Percentiles rank a stretch among this genome's conserved stretches.
These are phyloP conservation scores for Diorhabda carinulata DNA, from an alignment of 1,140 invertebrate species.

Conservation along the genomic window DNA sequence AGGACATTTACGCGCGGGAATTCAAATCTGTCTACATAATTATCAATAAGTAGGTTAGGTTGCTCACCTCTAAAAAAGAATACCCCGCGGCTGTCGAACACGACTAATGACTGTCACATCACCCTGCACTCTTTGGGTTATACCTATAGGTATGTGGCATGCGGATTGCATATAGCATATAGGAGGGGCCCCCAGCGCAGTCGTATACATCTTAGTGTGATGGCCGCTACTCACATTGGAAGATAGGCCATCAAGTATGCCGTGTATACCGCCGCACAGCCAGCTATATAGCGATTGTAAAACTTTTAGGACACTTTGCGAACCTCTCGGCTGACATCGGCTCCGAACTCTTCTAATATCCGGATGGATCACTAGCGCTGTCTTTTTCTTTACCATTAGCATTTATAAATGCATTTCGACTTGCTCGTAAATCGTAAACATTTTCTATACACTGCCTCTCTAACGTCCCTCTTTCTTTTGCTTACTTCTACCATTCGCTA, in stretches of 20 bases:
- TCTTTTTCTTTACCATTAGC: constrained; percentile 37
- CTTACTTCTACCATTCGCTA: not conserved
- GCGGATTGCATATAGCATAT: constrained; percentile 50
- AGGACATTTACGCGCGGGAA: constrained; percentile 25
- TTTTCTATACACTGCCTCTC: constrained; percentile 27
- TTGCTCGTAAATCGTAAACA: constrained; percentile 44
- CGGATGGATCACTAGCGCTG: constrained; percentile 39
- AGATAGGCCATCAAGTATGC: constrained; percentile 75
- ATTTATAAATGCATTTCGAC: constrained; percentile 26
- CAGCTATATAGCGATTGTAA: constrained; percentile 61
- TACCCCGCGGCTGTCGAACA: constrained; percentile 47
- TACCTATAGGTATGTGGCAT: constrained; percentile 49
- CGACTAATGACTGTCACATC: constrained; percentile 49
- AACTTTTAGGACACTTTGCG: constrained; percentile 63
- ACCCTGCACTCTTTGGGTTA: constrained; percentile 45
- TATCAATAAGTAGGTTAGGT: constrained; percentile 41
- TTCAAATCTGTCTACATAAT: constrained; percentile 36
- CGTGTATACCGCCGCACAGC: constrained; percentile 51
- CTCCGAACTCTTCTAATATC: constrained; percentile 46
- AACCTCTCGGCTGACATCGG: constrained; percentile 44
- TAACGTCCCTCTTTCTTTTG: constrained; percentile 4
- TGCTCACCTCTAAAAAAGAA: constrained; percentile 37
- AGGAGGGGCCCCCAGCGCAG: constrained; percentile 58
- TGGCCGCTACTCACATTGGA: constrained; percentile 71
- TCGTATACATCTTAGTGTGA: constrained; percentile 70